Conservation (phyloP, 2,888 invertebrate genomes). For the Phymatocera aterrima region DNA sequence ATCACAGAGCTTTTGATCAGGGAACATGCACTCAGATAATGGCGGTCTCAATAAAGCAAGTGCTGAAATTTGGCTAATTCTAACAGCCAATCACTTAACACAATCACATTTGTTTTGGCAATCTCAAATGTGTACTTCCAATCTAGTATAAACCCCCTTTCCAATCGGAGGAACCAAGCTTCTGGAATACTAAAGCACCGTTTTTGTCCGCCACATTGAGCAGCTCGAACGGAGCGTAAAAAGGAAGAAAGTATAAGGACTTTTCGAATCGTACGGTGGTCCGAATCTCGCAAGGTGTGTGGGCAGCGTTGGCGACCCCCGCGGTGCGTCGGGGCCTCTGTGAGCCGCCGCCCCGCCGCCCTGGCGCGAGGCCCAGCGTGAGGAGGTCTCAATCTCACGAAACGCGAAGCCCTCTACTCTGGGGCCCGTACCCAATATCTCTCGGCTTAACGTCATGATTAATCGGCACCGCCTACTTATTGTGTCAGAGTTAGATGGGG, state of each 20-base stretch:
- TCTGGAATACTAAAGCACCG: neutral
- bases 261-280: constrained; percentile 31
- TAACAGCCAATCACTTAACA: too few relatives aligned
- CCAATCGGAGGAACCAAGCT: neutral
- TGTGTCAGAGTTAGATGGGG: constrained; percentile 65
- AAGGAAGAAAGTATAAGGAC: neutral
- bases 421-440: constrained; percentile 49
- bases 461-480: constrained; percentile 70
- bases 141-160: neutral
- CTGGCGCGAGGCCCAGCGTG: constrained; percentile 67
- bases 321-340: constrained; percentile 50
- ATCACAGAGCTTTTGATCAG: neutral
- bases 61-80: too few relatives aligned
- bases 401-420: constrained; percentile 32
- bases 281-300: constrained; percentile 57
- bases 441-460: constrained; percentile 66
- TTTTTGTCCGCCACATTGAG: neutral
- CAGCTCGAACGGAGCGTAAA: neutral
- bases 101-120: too few relatives aligned
- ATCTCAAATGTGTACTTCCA: neutral
- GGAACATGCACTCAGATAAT: neutral
- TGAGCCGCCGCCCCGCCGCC: constrained; percentile 46
- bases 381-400: constrained; percentile 69
- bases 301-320: constrained; percentile 62
- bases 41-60: too few relatives aligned